Percentiles rank a stretch among this genome's conserved stretches.
These are phyloP conservation scores for Perodicticus potto DNA, from an alignment of 2,797 vertebrate species.

Conservation along the genomic window DNA sequence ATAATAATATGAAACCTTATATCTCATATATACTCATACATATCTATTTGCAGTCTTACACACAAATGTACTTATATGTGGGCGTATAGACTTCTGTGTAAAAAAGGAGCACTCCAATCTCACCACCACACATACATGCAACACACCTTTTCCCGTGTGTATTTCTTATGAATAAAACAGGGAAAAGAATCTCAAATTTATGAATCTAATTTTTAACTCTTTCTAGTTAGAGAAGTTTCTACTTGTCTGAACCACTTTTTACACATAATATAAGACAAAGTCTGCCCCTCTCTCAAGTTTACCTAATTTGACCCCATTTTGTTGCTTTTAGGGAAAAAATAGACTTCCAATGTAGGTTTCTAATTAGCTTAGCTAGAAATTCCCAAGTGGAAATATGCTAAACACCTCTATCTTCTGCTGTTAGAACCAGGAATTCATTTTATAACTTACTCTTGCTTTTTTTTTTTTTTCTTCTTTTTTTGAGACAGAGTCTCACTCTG, in stretches of 20 bases:
- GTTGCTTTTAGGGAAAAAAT: background rate
- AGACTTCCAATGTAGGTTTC: background rate
- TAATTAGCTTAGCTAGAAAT: background rate
- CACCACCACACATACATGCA: background rate
- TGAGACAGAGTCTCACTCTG: too few relatives aligned
- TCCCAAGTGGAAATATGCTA: background rate
- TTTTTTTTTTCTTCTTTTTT: too few relatives aligned
- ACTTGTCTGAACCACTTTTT: background rate
- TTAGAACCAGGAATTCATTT: constrained; percentile 41
- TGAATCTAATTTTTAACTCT: constrained; percentile 21
- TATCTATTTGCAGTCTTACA: background rate
- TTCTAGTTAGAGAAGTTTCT: background rate
- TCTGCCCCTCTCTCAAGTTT: background rate
- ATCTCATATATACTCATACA: background rate
- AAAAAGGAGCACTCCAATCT: background rate
- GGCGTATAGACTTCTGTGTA: background rate
- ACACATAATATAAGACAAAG: background rate
- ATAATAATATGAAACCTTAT: background rate
- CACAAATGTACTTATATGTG: background rate
- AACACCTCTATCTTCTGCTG: constrained; percentile 48
- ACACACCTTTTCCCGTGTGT: background rate
- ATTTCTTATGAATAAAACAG: background rate
- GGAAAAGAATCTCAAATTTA: background rate
- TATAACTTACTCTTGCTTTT: background rate
- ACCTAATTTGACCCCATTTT: background rate